A percentile compares a stretch with the other conserved stretches of the same genome.
Conservation (phyloP, 2,797 vertebrate species). For the Agapornis canus region DNA sequence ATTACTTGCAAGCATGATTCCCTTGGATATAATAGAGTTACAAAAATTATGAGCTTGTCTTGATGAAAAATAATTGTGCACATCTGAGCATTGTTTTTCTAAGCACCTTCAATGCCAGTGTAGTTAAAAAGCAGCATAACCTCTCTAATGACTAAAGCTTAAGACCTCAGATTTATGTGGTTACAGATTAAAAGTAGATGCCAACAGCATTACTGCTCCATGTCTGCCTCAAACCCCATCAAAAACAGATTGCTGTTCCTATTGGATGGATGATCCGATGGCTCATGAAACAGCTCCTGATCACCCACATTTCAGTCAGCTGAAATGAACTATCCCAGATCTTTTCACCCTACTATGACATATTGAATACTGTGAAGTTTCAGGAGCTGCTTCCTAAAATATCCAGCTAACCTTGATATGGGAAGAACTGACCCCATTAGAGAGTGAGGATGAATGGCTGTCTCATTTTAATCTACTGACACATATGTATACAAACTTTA, state of each 20-base stretch:
- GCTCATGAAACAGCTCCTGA: not conserved
- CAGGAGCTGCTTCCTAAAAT: not conserved
- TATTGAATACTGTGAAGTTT: not conserved
- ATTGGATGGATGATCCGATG: not conserved
- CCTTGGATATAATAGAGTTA: not conserved
- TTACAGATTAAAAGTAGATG: not conserved
- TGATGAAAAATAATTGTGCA: conserved; percentile 5
- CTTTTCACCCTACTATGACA: not conserved
- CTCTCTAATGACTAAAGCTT: not conserved
- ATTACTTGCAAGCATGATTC: not conserved
- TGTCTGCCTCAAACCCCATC: not conserved
- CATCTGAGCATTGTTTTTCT: not conserved
- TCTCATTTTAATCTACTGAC: not conserved
- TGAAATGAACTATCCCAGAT: not conserved
- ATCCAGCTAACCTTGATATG: not conserved
- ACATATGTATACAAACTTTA: not conserved
- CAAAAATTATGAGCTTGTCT: conserved; percentile 2
- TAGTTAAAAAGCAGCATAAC: not conserved
- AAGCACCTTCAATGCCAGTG: not conserved
- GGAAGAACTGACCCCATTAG: not conserved
- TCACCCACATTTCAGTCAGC: not conserved
- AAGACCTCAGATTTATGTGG: not conserved
- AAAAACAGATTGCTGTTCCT: not conserved
- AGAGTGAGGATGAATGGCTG: not conserved
- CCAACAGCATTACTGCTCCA: not conserved